Evolutionary conservation across 2,113 vertebrate genomes (phyloP), one percentile per base, ranked within the genome.

Genomic region (Bos javanicus): DNA sequence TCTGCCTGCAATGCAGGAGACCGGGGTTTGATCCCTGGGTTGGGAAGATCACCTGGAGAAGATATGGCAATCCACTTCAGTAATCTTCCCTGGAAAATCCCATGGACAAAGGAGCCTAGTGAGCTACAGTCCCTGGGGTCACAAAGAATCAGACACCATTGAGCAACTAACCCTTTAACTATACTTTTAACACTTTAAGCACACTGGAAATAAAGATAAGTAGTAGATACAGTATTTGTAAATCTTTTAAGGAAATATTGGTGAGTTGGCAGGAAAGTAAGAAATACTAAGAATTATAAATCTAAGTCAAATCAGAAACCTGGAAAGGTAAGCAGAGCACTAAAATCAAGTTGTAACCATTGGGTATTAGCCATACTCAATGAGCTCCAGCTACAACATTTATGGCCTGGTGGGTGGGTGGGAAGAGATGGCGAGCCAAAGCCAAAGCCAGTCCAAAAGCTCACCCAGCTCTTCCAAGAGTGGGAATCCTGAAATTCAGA

Each of bases 261-360:
- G 74, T 81, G 25, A 64, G 7, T 6, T 74, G 28, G 14, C 2
- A 85, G 71, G 52, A 94, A 91, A 93, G 7, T 52, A 95, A 96
- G 17, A 84, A 87, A 84, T 67, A 87, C 16, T 56, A 80, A 95
- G 13, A 94, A 94, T 94, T 96, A 33, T 43, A 93, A 87, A 64
- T 74, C 15, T 90, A 92, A 90, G 33, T 96, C 94, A 96, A 95
- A 62, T 43, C 67, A 91, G 50, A 95, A 87, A 62, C 7, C 26
- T 85, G 26, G 43, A 84, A 59, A 74, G 30, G 4, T 87, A 67
- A 96, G 14, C 13, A 87, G 83, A 60, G 10, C 6, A 43, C 52
- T 95, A 54, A 91, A 89, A 88, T 11, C 48, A 95, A 43, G 3
- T 23, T 52, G 10, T 82, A 25, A 90, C 43, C 36, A 48, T 5